These are phyloP conservation scores for Sus cebifrons DNA, from an alignment of 2,797 vertebrate species.

Conservation along the genomic window DNA sequence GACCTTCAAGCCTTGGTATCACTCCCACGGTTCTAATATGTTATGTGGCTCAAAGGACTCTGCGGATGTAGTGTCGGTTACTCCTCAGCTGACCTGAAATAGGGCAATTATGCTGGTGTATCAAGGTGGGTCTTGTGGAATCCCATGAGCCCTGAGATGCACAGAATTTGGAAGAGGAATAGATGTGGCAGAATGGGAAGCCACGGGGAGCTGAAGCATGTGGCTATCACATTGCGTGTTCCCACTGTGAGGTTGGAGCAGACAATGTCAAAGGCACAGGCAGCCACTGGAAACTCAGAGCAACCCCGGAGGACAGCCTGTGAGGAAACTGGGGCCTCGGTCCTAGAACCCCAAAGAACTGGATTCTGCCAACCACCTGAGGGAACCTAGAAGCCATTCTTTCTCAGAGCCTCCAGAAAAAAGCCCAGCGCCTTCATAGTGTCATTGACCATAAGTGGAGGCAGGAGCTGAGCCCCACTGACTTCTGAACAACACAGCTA, in stretches of 20 bases:
- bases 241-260: too few species aligned
- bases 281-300: background rate
- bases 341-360: background rate
- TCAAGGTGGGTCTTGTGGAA: fast-evolving
- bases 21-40: fast-evolving
- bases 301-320: background rate
- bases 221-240: fast-evolving
- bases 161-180: background rate
- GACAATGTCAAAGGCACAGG: fast-evolving
- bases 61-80: too few species aligned
- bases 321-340: background rate
- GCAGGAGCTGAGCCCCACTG: background rate
- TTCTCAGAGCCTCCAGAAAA: background rate
- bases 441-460: background rate
- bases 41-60: too few species aligned
- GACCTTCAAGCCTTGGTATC: background rate
- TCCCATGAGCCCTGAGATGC: fast-evolving
- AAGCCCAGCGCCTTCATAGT: fast-evolving
- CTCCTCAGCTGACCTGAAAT: too few species aligned
- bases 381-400: fast-evolving
- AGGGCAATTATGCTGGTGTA: background rate
- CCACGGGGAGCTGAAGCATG: fast-evolving
- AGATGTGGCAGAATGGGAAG: background rate
- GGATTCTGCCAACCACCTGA: background rate
- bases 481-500: too few species aligned